Percentiles rank a stretch among this genome's conserved stretches.
Conservation (phyloP, 2,113 vertebrate genomes). For the Lepus americanus region DNA sequence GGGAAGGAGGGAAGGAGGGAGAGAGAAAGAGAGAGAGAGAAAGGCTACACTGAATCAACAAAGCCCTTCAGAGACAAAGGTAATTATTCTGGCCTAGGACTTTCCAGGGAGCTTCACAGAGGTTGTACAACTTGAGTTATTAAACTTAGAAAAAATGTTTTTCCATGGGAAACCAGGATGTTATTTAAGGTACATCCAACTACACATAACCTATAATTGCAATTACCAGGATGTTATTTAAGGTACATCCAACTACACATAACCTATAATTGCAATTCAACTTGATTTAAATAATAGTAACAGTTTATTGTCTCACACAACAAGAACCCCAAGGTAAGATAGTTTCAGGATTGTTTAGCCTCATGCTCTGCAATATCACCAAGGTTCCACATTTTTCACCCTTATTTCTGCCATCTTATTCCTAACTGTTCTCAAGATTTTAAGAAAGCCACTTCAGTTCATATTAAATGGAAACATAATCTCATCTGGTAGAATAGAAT, state of each 20-base stretch:
- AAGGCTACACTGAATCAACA: not conserved
- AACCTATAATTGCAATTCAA: not conserved
- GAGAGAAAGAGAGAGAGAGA: not conserved
- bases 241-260: not conserved
- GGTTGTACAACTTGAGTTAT: not conserved
- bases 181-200: not conserved
- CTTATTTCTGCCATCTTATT: not conserved
- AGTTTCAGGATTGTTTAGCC: not conserved
- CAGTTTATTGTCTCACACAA: not conserved
- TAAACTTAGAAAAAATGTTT: not conserved
- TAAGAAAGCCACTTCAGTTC: not conserved
- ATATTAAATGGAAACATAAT: not conserved
- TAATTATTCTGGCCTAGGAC: not conserved
- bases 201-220: not conserved
- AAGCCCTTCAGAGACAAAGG: not conserved
- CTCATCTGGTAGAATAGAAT: not conserved
- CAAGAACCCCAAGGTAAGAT: not conserved
- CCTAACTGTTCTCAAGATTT: not conserved
- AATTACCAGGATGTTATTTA: not conserved
- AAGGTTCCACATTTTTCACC: not conserved
- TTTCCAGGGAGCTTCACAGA: not conserved
- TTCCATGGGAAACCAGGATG: not conserved
- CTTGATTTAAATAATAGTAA: constrained; percentile 31
- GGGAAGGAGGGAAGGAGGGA: not conserved
- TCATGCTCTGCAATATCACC: not conserved